phyloP scores from a whole-genome alignment of 2,797 vertebrate species.

The Apogon hyalosoma region DNA sequence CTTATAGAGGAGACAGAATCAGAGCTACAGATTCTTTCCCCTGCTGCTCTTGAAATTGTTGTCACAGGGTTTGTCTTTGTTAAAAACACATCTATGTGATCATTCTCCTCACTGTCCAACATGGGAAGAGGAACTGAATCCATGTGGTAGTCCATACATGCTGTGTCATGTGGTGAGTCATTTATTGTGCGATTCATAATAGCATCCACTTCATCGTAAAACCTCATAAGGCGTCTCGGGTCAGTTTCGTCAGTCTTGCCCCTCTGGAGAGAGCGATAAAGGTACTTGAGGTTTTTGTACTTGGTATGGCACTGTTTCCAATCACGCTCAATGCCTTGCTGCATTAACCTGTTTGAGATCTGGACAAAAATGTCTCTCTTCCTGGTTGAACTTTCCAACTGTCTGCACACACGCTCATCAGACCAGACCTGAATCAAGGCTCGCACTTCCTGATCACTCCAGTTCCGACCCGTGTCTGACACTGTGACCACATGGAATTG shows the following conservation, averaged over 20 bases:
- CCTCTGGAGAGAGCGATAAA: constrained; percentile 89
- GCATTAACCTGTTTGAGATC: constrained; percentile 87
- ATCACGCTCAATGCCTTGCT: constrained; percentile 89
- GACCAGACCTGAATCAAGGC: constrained; percentile 89
- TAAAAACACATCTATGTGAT: constrained; percentile 24
- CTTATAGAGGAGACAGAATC: constrained; percentile 32
- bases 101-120: constrained; percentile 50
- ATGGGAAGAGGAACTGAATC: constrained; percentile 22
- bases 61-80: constrained; percentile 24
- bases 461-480: constrained; percentile 88
- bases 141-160: constrained; percentile 36
- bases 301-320: constrained; percentile 93
- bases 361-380: constrained; percentile 93
- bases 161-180: constrained; percentile 9
- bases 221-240: constrained; percentile 86
- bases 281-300: constrained; percentile 93
- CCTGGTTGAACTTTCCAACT: constrained; percentile 89
- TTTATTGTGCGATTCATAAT: constrained; percentile 81
- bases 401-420: constrained; percentile 87
- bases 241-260: constrained; percentile 84
- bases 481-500: constrained; percentile 87
- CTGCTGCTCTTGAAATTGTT: constrained; percentile 6
- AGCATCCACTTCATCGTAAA: constrained; percentile 89
- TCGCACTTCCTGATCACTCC: constrained; percentile 91
- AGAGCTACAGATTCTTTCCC: constrained; percentile 43